Evolutionary conservation across 2,113 vertebrate species (phyloP).

Genomic region (Corvus hawaiiensis): DNA sequence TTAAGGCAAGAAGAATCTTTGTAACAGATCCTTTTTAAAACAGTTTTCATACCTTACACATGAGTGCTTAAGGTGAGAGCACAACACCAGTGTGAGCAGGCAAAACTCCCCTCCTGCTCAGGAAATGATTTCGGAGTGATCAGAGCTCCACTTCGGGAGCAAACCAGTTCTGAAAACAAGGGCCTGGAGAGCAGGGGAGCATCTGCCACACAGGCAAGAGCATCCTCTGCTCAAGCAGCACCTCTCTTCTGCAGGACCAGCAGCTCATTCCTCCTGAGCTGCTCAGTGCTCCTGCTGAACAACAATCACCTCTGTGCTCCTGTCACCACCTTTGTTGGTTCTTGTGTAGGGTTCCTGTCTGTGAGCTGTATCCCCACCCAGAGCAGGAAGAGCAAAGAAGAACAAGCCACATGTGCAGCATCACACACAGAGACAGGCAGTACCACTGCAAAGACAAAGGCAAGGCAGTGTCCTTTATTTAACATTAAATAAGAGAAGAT

Average conservation of each 20-base stretch:
- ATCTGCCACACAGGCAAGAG: fast-evolving
- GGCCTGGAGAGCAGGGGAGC: background rate
- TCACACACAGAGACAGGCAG: background rate
- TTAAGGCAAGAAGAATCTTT: background rate
- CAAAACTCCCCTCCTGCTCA: background rate
- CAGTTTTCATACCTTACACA: background rate
- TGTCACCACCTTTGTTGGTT: background rate
- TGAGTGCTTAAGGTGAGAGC: background rate
- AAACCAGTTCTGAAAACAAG: background rate
- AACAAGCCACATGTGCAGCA: fast-evolving
- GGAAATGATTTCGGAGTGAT: background rate
- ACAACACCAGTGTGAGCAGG: background rate
- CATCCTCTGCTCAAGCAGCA: background rate
- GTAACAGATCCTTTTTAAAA: background rate
- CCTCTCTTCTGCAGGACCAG: background rate
- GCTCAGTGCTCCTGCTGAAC: background rate
- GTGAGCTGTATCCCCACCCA: background rate
- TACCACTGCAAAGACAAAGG: background rate
- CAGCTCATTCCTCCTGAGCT: background rate
- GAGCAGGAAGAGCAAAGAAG: background rate
- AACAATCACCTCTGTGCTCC: background rate
- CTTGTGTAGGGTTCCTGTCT: background rate
- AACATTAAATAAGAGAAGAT: background rate
- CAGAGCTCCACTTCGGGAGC: background rate
- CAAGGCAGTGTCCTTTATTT: background rate